These are phyloP conservation scores for Tipula lateralis DNA, from an alignment of 2,888 invertebrate species.

Conservation along the genomic window DNA sequence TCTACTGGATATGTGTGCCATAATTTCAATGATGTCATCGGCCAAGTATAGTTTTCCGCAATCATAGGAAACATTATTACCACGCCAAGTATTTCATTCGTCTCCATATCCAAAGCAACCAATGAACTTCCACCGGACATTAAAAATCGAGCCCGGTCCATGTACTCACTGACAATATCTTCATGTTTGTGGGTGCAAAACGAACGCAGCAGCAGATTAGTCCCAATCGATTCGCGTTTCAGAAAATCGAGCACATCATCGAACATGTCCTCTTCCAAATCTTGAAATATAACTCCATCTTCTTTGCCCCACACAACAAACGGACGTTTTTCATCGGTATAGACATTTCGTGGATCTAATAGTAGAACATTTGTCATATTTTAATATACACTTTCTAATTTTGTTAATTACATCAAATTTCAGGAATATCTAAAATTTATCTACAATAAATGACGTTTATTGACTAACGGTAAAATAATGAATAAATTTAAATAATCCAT, in stretches of 20 bases:
- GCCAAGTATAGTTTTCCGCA: neutral
- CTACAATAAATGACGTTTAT: neutral
- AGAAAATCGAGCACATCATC: conserved; percentile 28
- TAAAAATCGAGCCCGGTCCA: neutral
- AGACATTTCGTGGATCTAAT: conserved; percentile 27
- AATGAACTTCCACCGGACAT: neutral
- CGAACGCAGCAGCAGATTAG: neutral
- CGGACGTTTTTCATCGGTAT: conserved; percentile 26
- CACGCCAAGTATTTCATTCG: conserved; percentile 26
- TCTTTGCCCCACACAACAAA: conserved; percentile 20
- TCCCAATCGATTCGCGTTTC: neutral
- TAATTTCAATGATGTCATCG: neutral
- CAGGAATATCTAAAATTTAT: neutral
- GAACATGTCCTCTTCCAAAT: neutral
- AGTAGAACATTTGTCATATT: conserved; percentile 29
- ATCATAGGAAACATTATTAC: conserved; percentile 3
- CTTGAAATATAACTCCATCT: conserved; percentile 28
- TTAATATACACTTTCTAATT: neutral
- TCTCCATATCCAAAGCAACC: conserved; percentile 2
- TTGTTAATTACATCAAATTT: neutral
- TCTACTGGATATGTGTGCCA: neutral
- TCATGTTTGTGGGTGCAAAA: neutral
- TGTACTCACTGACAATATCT: neutral
- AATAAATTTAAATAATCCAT: neutral
- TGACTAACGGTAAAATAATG: neutral